Percentiles rank a stretch among this genome's conserved stretches.
These are phyloP conservation scores for Anguilla obscura DNA, from an alignment of 2,797 vertebrate species.

Conservation along the genomic window DNA sequence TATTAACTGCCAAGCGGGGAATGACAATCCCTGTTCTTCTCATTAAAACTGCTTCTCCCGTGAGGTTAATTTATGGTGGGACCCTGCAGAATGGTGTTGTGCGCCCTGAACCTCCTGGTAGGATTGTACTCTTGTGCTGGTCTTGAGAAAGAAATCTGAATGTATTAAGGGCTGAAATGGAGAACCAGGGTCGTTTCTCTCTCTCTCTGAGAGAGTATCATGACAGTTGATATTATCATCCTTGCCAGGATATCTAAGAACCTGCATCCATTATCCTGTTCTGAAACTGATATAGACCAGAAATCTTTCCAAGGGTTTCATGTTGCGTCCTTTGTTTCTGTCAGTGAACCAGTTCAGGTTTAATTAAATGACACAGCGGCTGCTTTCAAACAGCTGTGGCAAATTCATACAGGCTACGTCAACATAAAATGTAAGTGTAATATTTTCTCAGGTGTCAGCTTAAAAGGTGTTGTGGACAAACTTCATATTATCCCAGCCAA, in stretches of 20 bases:
- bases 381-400: slow-evolving; percentile 45
- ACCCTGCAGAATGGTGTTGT: slow-evolving; percentile 57
- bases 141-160: slow-evolving; percentile 54
- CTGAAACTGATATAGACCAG: not conserved
- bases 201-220: not conserved
- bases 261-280: not conserved
- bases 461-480: slow-evolving; percentile 47
- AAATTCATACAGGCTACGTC: slow-evolving; percentile 38
- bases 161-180: slow-evolving; percentile 24
- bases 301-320: not conserved
- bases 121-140: slow-evolving; percentile 54
- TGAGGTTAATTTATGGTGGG: slow-evolving; percentile 62
- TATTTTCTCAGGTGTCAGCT: slow-evolving; percentile 54
- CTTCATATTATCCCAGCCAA: slow-evolving; percentile 54
- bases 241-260: not conserved
- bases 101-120: slow-evolving; percentile 59
- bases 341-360: not conserved
- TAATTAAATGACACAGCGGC: slow-evolving; percentile 33
- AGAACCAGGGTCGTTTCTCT: not conserved
- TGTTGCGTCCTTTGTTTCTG: not conserved
- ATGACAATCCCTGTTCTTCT: slow-evolving; percentile 43
- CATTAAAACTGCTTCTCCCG: slow-evolving; percentile 51
- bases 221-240: not conserved
- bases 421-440: slow-evolving; percentile 54
- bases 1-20: slow-evolving; percentile 57